A percentile compares a stretch with the other conserved stretches of the same genome.
Conservation (phyloP, 2,888 invertebrate species). For the Elegia similella region DNA sequence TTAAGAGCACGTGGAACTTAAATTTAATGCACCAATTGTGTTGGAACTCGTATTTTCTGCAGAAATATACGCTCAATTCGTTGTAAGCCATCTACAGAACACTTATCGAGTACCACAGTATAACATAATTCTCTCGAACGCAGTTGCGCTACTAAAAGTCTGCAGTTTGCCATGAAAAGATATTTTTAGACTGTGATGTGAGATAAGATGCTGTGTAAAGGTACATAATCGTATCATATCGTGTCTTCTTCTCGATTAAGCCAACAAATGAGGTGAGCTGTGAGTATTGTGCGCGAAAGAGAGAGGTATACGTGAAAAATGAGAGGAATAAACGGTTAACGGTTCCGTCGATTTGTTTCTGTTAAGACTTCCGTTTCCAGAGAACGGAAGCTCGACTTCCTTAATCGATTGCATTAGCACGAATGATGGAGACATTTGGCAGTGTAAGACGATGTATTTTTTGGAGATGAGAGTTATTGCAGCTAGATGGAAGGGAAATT, state of each 20-base stretch:
- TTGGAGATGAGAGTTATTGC: neutral
- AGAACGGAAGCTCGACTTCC: slow-evolving; percentile 7
- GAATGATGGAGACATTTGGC: neutral
- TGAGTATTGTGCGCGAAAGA: slow-evolving; percentile 53
- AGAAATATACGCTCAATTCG: slow-evolving; percentile 39
- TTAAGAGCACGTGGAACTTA: slow-evolving; percentile 38
- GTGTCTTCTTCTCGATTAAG: slow-evolving; percentile 61
- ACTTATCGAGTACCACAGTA: slow-evolving; percentile 28
- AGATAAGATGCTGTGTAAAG: slow-evolving; percentile 29
- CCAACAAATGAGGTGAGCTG: slow-evolving; percentile 57
- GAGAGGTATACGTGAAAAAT: slow-evolving; percentile 33
- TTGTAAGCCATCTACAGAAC: slow-evolving; percentile 24
- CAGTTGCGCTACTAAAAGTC: slow-evolving; percentile 16
- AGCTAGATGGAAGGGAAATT: neutral
- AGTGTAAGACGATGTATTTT: neutral
- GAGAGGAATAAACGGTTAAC: slow-evolving; percentile 15
- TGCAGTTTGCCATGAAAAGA: fast-evolving
- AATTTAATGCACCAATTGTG: slow-evolving; percentile 46
- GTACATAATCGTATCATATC: slow-evolving; percentile 58
- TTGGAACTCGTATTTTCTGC: slow-evolving; percentile 38
- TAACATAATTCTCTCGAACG: neutral
- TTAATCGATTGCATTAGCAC: slow-evolving; percentile 7
- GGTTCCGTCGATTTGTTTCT: slow-evolving; percentile 16
- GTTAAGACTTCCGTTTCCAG: slow-evolving; percentile 14
- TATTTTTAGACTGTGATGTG: slow-evolving; percentile 29